phyloP scores from a whole-genome alignment of 2,888 invertebrate genomes.

The Eupithecia tripunctaria region DNA sequence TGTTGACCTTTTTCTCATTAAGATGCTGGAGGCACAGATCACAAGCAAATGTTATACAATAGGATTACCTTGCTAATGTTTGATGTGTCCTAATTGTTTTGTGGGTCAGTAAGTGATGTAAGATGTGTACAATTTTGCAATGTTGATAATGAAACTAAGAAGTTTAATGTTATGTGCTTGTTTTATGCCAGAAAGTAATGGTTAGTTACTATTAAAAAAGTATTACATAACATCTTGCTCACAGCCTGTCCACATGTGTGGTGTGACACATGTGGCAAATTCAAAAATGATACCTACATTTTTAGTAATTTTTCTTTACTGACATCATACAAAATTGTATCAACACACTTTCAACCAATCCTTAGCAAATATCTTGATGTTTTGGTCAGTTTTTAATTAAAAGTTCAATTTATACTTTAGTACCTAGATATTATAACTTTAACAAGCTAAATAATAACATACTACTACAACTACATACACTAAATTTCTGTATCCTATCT shows the following conservation, averaged over 20 bases:
- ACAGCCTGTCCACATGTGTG: too few species aligned
- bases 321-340: neutral
- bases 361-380: neutral
- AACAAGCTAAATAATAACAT: too few species aligned
- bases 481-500: too few species aligned
- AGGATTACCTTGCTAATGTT: slow-evolving; percentile 34
- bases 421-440: too few species aligned
- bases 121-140: neutral
- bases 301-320: neutral
- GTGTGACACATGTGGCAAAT: too few species aligned
- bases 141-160: slow-evolving; percentile 13
- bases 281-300: neutral
- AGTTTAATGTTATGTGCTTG: neutral
- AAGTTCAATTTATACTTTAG: too few species aligned
- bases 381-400: too few species aligned
- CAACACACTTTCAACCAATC: neutral
- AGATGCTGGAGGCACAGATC: neutral
- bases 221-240: too few species aligned
- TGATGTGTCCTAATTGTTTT: slow-evolving; percentile 42
- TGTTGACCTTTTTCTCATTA: neutral
- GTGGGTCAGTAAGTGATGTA: slow-evolving; percentile 44
- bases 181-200: neutral
- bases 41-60: slow-evolving; percentile 3
- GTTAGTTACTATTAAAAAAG: neutral
- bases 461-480: too few species aligned